Conservation (phyloP, 1,140 invertebrate genomes). For the Ditylenchus dipsaci region DNA sequence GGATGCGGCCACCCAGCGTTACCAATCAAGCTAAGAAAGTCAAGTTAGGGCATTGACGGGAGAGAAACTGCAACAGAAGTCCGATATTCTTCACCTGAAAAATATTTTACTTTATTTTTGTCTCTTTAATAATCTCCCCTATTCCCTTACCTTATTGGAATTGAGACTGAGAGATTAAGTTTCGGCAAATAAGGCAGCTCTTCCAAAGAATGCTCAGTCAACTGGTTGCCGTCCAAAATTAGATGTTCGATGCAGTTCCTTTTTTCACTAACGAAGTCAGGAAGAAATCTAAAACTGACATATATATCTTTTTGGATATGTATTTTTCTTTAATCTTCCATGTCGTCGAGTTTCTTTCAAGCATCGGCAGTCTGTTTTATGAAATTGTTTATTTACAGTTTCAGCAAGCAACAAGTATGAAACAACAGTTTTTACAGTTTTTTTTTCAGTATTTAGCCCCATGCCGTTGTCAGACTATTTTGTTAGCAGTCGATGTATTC, state of each 20-base stretch:
- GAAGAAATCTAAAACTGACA: slow-evolving; percentile 1
- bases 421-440: neutral
- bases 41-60: slow-evolving; percentile 40
- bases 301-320: neutral
- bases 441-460: neutral
- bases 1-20: slow-evolving; percentile 46
- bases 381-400: neutral
- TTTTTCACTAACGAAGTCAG: slow-evolving; percentile 17
- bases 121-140: neutral
- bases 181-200: slow-evolving; percentile 21
- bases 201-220: slow-evolving; percentile 35
- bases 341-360: neutral
- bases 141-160: slow-evolving; percentile 15
- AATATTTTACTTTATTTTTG: neutral
- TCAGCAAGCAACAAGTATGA: too few species aligned
- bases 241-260: slow-evolving; percentile 33
- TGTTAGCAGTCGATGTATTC: too few species aligned
- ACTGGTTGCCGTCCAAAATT: slow-evolving; percentile 43
- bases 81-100: slow-evolving; percentile 42
- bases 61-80: slow-evolving; percentile 27
- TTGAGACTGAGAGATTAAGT: slow-evolving; percentile 40
- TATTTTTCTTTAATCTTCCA: neutral
- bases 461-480: neutral
- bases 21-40: slow-evolving; percentile 39
- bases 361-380: neutral